These are phyloP conservation scores for Apotomis turbidana DNA, from an alignment of 2,888 invertebrate genomes.

Conservation along the genomic window DNA sequence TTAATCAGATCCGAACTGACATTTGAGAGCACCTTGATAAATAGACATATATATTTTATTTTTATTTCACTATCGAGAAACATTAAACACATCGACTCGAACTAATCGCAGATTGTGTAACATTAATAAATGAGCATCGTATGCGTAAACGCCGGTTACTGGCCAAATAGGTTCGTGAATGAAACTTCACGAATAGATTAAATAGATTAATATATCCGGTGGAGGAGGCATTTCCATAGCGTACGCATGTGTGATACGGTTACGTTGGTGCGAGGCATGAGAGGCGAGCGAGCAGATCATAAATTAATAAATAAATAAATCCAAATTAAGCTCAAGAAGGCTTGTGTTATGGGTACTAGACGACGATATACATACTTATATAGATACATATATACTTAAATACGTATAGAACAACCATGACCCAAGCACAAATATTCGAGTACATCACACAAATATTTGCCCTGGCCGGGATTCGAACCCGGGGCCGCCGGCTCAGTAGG, in stretches of 20 bases:
- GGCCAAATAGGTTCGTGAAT: slow-evolving; percentile 41
- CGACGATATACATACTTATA: too few species aligned
- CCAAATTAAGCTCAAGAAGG: too few species aligned
- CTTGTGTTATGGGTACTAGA: too few species aligned
- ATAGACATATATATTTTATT: background rate
- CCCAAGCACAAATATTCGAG: too few species aligned
- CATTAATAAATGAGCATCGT: slow-evolving; percentile 41
- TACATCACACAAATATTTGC: too few species aligned
- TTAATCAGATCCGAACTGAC: too few species aligned
- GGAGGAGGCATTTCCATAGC: slow-evolving; percentile 48
- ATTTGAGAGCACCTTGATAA: background rate
- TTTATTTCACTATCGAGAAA: background rate
- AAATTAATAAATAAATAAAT: too few species aligned
- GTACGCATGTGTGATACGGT: slow-evolving; percentile 60
- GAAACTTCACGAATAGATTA: slow-evolving; percentile 39
- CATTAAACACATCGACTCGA: slow-evolving; percentile 14
- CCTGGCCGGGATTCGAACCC: too few species aligned
- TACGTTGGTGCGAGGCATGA: slow-evolving; percentile 53
- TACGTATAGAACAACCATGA: too few species aligned
- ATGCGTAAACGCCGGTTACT: slow-evolving; percentile 41
- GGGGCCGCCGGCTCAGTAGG: too few species aligned
- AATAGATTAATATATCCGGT: slow-evolving; percentile 57
- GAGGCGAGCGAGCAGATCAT: slow-evolving; percentile 5
- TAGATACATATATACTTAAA: too few species aligned
- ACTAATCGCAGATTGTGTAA: slow-evolving; percentile 21